Conservation (phyloP, 2,888 invertebrate genomes). For the Drepana falcataria region DNA sequence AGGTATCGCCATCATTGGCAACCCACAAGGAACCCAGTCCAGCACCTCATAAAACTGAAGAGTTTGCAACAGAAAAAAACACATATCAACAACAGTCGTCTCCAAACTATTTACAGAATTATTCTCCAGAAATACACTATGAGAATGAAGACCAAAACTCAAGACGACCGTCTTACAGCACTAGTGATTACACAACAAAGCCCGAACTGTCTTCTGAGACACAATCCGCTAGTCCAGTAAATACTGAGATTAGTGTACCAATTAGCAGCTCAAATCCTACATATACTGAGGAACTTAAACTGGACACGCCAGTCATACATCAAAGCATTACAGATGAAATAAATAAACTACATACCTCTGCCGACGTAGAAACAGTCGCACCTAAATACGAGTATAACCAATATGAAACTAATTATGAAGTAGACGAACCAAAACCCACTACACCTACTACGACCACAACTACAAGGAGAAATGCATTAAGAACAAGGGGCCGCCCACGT, state of each 20-base stretch:
- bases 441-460: conserved; percentile 49
- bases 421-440: conserved; percentile 31
- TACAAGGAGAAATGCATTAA: conserved; percentile 50
- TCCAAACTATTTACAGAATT: conserved; percentile 54
- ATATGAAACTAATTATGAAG: conserved; percentile 38
- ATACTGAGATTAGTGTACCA: conserved; percentile 15
- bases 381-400: conserved; percentile 38
- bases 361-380: conserved; percentile 34
- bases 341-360: conserved; percentile 30
- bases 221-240: conserved; percentile 18
- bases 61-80: conserved; percentile 43
- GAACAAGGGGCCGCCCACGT: conserved; percentile 59
- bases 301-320: conserved; percentile 28
- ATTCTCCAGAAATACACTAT: conserved; percentile 64
- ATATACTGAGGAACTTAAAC: conserved; percentile 34
- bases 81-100: conserved; percentile 44
- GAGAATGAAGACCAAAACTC: conserved; percentile 49
- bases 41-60: conserved; percentile 29
- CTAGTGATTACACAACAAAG: conserved; percentile 44
- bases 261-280: conserved; percentile 19
- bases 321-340: conserved; percentile 34
- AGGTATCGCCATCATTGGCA: conserved; percentile 10
- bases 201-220: conserved; percentile 31
- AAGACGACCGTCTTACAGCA: conserved; percentile 47
- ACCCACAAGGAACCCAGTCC: conserved; percentile 24